Conservation (phyloP, 2,888 invertebrate species). For the Lasioglossum figueresi region DNA sequence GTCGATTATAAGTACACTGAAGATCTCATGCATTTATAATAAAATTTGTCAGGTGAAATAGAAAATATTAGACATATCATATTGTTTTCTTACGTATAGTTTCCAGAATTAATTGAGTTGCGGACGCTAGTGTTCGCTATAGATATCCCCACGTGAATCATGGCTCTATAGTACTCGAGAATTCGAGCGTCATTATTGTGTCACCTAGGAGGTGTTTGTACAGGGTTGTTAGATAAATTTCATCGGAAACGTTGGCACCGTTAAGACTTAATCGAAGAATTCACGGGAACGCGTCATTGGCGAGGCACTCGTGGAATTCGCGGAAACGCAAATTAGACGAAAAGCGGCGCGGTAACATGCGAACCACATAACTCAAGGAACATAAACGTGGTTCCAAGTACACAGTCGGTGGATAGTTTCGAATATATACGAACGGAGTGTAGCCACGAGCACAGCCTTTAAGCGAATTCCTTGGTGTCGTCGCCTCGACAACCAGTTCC, state of each 20-base stretch:
- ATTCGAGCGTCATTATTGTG: not conserved
- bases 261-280: slow-evolving; percentile 39
- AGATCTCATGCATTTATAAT: not conserved
- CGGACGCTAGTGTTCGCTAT: not conserved
- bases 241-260: not conserved
- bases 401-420: slow-evolving; percentile 57
- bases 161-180: not conserved
- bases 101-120: not conserved
- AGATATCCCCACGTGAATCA: not conserved
- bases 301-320: slow-evolving; percentile 54
- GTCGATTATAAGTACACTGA: not conserved
- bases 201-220: not conserved
- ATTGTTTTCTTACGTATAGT: not conserved
- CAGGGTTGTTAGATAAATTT: not conserved
- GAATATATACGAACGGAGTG: slow-evolving; percentile 65
- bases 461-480: slow-evolving; percentile 68
- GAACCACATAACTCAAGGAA: slow-evolving; percentile 66
- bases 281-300: not conserved
- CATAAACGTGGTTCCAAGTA: slow-evolving; percentile 57
- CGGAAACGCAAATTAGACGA: slow-evolving; percentile 61
- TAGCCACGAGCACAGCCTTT: slow-evolving; percentile 61
- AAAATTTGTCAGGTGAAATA: not conserved
- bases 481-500: slow-evolving; percentile 54
- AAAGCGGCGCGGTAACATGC: slow-evolving; percentile 59
- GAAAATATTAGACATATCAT: not conserved